phyloP scores from a whole-genome alignment of 2,797 vertebrate species.

The Vultur gryphus region DNA sequence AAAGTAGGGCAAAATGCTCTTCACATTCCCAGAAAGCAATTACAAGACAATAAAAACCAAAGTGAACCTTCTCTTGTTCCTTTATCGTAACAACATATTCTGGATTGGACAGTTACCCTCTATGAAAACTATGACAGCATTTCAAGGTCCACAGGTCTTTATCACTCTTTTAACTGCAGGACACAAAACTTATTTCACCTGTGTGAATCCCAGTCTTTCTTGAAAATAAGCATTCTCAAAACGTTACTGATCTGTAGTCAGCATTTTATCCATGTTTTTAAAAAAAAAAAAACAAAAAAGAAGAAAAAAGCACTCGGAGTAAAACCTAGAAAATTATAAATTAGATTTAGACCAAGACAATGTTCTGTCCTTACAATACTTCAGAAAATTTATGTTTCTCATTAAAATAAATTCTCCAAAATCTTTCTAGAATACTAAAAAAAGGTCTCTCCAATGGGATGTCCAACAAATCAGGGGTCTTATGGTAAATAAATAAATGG shows the following conservation, averaged over 20 bases:
- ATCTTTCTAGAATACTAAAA: neutral
- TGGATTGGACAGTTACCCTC: neutral
- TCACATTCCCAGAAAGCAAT: neutral
- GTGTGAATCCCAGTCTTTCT: neutral
- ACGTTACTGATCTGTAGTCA: neutral
- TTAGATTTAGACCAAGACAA: neutral
- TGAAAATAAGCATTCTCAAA: neutral
- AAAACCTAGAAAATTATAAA: neutral
- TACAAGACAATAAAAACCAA: neutral
- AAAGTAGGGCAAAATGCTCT: neutral
- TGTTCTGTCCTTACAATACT: neutral
- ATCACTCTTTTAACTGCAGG: neutral
- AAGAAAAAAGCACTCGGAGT: fast-evolving
- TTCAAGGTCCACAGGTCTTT: neutral
- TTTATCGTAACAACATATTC: neutral
- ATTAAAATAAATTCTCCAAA: neutral
- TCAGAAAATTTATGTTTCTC: neutral
- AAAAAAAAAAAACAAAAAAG: too few relatives aligned
- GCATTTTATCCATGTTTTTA: neutral
- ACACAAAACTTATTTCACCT: neutral
- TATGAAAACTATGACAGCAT: neutral
- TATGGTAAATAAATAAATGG: neutral
- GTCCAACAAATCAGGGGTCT: neutral
- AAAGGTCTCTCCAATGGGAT: neutral
- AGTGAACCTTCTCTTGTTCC: neutral